Evolutionary conservation across 2,113 vertebrate species (phyloP), one percentile per base, ranked within the genome.

Genomic region (Puntigrus tetrazona): DNA sequence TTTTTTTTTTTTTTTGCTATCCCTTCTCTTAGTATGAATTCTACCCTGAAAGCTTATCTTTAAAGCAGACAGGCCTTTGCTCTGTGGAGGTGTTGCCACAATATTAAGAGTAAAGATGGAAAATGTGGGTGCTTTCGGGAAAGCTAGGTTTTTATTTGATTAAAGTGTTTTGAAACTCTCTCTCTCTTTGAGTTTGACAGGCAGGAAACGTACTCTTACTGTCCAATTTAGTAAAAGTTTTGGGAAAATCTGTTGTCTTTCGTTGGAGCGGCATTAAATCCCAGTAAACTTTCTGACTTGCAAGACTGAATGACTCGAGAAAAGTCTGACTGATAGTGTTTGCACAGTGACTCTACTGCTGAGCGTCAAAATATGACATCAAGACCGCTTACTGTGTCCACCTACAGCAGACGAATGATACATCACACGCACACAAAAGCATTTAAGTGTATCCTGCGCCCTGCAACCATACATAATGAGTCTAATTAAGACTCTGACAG

Each of bases 1-100:
- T 74, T 73, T 50, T 29, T 4, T 27, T 85, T n/a, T 57, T 34
- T 7, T 43, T 82, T n/a, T 74, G 57, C 55, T 47, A 75, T 65
- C 29, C 38, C 41, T 67, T 65, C 20, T 52, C 69, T 50, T 76
- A 22, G 52, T 86, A 85, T 87, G 86, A 80, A 87, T 27, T 84
- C 90, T 93, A 85, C 90, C 90, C 91, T 88, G 69, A 72, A 86
- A 92, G 91, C 91, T 89, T 78, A 67, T 92, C 90, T 93, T 91
- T 88, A 88, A 92, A 93, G 81, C 87, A 81, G 50, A 36, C 22
- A 13, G 20, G 16, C 78, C 76, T 7, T 80, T 77, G 83, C 78
- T 70, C 73, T 45, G 45, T 79, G 85, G 78, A 77, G 87, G 78
- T 87, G 89, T 87, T 91, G 86, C 90, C 80, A 88, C 86, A 63